Conservation (phyloP, 2,113 vertebrate genomes). For the Calidris pygmaea region DNA sequence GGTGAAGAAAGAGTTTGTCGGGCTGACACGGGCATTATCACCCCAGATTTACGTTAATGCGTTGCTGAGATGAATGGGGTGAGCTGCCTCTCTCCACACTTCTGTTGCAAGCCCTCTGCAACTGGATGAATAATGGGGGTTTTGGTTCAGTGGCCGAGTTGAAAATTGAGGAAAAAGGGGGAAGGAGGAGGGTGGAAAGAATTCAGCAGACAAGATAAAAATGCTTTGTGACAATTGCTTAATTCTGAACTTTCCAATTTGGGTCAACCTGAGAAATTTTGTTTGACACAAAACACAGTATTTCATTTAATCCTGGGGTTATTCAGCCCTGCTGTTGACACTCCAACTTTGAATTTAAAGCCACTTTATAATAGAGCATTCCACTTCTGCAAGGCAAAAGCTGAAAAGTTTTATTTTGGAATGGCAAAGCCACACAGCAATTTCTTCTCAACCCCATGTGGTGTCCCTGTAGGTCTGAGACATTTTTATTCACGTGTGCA, state of each 20-base stretch:
- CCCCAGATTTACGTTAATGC: background rate
- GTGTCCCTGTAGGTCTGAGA: background rate
- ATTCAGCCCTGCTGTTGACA: background rate
- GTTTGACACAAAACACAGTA: background rate
- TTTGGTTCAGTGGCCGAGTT: background rate
- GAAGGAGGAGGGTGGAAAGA: background rate
- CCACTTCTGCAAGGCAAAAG: background rate
- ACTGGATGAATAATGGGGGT: background rate
- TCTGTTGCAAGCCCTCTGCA: background rate
- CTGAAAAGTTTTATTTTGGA: background rate
- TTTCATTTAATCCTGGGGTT: background rate
- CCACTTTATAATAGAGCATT: background rate
- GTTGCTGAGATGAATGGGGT: background rate
- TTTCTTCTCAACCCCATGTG: background rate
- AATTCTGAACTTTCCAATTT: background rate
- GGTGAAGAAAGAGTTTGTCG: background rate
- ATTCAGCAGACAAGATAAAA: background rate
- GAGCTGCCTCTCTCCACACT: background rate
- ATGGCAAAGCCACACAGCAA: background rate
- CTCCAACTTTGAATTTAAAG: background rate
- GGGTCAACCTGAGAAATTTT: background rate
- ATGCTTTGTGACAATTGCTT: background rate
- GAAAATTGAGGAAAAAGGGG: background rate
- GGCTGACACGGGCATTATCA: background rate
- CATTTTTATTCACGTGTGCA: background rate